Evolutionary conservation across 1,140 invertebrate genomes (phyloP), one percentile per base, ranked within the genome.

Genomic region (Phenacoccus solenopsis): DNA sequence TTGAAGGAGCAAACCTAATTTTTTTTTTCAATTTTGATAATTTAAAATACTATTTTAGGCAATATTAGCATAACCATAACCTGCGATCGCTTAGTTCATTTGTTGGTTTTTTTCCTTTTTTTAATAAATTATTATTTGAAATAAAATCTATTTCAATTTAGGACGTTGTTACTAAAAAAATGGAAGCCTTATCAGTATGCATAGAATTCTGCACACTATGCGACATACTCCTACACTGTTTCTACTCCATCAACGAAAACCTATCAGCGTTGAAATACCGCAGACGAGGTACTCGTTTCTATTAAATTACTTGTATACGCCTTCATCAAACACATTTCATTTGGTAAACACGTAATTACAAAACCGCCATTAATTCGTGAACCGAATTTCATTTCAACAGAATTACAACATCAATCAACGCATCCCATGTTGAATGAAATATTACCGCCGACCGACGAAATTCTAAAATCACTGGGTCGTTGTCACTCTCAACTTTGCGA

Each of bases 201-300:
- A 24, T 69, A 10, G 67, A 69, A 69, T 71, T 71, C 32, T 71
- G 68, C 57, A 25, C 67, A 13, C 25, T 69, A 3, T 68, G 71
- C 35, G 68, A 68, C 10, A 24, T 68, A 0, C 16, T 71, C 4
- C 13, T 68, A 9, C 68, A 71, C 32, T 69, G 71, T 27, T 71
- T 69, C 3, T 64, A 38, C 21, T 69, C 25, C 61, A 25, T 71
- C n/a, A 71, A 71, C 5, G 28, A n/a, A 5, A 20, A 28, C 3
- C 13, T 71, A 21, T 10, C 9, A 25, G 59, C 59, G 2, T 9
- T 64, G 68, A 64, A 5, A 69, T 56, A n/a, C 68, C 69, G 16
- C 28, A 57, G 27, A 24, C 22, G 22, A 30, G 68, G n/a, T 69
- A 64, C 61, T 49, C 30, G 5, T 32, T 13, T 32, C 5, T 7